Evolutionary conservation across 2,113 vertebrate species (phyloP), one percentile per base, ranked within the genome.

Genomic region (Sterrhoptilus dennistouni): DNA sequence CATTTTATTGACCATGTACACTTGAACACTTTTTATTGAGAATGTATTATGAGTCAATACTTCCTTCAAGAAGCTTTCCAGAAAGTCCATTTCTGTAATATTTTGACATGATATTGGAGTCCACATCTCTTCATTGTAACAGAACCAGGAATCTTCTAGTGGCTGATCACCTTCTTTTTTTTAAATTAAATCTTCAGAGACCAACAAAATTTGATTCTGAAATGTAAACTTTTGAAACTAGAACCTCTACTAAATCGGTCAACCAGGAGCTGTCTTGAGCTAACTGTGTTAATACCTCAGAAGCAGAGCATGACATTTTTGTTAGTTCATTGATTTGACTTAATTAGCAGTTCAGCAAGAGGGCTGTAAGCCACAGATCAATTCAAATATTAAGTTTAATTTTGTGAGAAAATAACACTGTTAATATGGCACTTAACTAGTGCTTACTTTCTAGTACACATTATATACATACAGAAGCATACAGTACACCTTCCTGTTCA

Each of bases 361-460:
- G 49, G 95, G 88, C 95, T 97, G 22, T 68, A 77, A 76, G 70
- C 59, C 89, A 89, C 47, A 97, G 95, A 98, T 96, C 97, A 97
- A 97, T 93, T 96, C 50, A 86, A 92, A 96, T 93, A 97, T 96
- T 97, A 97, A 97, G 96, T 97, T 91, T 97, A 97, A 97, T 94
- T 98, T 90, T 98, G 44, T 84, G 93, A 97, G 95, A 97, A 97
- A 97, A 98, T 97, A 98, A 98, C 94, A 97, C 98, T 97, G 96
- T 92, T 92, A 96, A 97, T 97, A 95, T 93, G 95, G 94, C 91
- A 94, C 85, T 96, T 93, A 94, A 86, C 60, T 88, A 79, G 89
- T 94, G 94, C 96, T 96, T 95, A 83, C 95, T 97, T 96, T 97
- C 96, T 97, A 83, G 82, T 66, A 97, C 95, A 97, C 89, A 97